phyloP scores from a whole-genome alignment of 2,797 vertebrate species.

The Paramormyrops hopkinsi region DNA sequence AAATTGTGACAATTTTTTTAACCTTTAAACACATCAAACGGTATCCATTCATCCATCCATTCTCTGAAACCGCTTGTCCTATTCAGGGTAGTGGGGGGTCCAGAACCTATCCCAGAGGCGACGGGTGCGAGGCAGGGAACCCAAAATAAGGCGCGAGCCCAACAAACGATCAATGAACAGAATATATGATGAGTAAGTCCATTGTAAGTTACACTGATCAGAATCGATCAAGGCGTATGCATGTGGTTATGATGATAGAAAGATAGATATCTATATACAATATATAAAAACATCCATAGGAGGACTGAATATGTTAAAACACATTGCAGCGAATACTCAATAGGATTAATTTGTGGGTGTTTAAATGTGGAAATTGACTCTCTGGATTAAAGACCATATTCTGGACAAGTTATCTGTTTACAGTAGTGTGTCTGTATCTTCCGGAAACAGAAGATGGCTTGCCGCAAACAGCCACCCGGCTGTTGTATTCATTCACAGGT shows the following conservation, averaged over 20 bases:
- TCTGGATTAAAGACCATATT: constrained; percentile 52
- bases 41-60: neutral
- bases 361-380: constrained; percentile 54
- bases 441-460: constrained; percentile 65
- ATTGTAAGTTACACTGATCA: neutral
- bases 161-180: neutral
- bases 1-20: neutral
- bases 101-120: neutral
- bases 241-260: neutral
- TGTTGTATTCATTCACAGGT: constrained; percentile 67
- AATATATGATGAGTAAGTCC: neutral
- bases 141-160: neutral
- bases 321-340: neutral
- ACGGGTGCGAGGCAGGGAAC: neutral
- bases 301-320: neutral
- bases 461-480: constrained; percentile 40
- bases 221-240: neutral
- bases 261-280: neutral
- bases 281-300: neutral
- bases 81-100: neutral
- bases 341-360: neutral
- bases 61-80: neutral
- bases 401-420: constrained; percentile 44
- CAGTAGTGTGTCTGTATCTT: constrained; percentile 62
- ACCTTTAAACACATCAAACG: neutral